Percentiles rank a stretch among this genome's conserved stretches.
Evolutionary conservation across 2,888 invertebrate genomes (phyloP).

Genomic region (Tenthredo scrophulariae): DNA sequence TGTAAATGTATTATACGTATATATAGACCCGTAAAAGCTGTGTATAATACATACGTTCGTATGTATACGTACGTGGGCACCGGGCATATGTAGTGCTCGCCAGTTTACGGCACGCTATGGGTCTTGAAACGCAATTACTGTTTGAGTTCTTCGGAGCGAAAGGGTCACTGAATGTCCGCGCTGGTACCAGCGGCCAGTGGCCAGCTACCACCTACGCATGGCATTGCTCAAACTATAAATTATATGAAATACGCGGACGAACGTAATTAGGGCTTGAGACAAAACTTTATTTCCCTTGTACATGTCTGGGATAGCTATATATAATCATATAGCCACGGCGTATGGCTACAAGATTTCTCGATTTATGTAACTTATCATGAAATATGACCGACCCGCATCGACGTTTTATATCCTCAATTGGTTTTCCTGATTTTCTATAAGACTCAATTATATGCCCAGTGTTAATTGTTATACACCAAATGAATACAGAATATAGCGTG

Average conservation of each 20-base stretch:
- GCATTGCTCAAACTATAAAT: slow-evolving; percentile 44
- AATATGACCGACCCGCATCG: neutral
- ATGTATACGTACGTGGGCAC: slow-evolving; percentile 15
- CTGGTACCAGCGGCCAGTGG: slow-evolving; percentile 4
- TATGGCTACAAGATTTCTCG: neutral
- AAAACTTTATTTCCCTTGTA: slow-evolving; percentile 19
- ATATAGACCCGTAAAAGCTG: slow-evolving; percentile 8
- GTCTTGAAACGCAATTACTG: slow-evolving; percentile 52
- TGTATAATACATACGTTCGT: neutral
- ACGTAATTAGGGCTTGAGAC: slow-evolving; percentile 38
- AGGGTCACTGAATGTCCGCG: slow-evolving; percentile 53
- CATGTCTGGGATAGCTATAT: neutral
- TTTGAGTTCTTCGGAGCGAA: slow-evolving; percentile 26
- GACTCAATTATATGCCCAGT: neutral
- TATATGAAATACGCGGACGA: slow-evolving; percentile 45
- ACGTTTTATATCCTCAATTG: neutral
- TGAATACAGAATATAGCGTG: neutral
- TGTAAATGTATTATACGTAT: neutral
- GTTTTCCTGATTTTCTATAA: neutral
- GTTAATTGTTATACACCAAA: neutral
- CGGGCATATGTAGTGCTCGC: neutral
- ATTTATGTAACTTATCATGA: neutral
- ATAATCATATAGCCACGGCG: neutral
- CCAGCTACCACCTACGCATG: slow-evolving; percentile 47
- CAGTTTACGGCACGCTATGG: slow-evolving; percentile 32